Evolutionary conservation across 2,113 vertebrate genomes (phyloP), one percentile per base, ranked within the genome.

Genomic region (Forbesichthys papilliferus): DNA sequence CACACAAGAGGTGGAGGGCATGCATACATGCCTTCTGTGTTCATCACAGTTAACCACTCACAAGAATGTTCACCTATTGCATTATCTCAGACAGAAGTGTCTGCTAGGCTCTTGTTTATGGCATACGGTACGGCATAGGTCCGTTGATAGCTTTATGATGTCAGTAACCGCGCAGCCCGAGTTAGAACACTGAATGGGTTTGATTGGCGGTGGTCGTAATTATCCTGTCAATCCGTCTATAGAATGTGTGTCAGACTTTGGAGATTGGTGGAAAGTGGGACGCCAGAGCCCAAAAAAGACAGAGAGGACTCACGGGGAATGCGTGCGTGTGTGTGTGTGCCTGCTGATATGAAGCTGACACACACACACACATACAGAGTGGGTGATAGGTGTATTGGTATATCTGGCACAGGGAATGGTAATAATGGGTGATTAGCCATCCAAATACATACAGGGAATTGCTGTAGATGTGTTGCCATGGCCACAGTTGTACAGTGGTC

Each of bases 201-300:
- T 71, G 55, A 74, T 71, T 69, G 64, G 66, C 75, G 53, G 63
- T 66, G 65, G 48, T 69, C 61, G 52, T 14, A 63, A 51, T 84
- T 79, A 86, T 77, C 71, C 52, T 70, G 57, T 83, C 71, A 33
- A 12, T 58, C 56, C 71, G 16, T 81, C 73, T 61, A 58, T 64
- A 66, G 52, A 84, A 87, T 85, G 71, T 85, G 77, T 88, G 85
- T 90, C 82, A 84, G 69, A 79, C 71, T 78, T 71, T 71, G 74
- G 69, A 84, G 80, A 85, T 86, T 84, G 87, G 67, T 69, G 68
- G 67, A 78, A 87, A 84, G 66, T 86, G 79, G 85, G 80, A 70
- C 85, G 82, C 66, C 75, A 75, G 16, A 83, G 73, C 71, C 69
- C 52, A 52, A 51, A 86, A 84, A 86, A 81, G 79, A 83, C 49